Evolutionary conservation across 2,888 invertebrate genomes (phyloP), one percentile per base, ranked within the genome.

Genomic region (Pristionchus arcanus): DNA sequence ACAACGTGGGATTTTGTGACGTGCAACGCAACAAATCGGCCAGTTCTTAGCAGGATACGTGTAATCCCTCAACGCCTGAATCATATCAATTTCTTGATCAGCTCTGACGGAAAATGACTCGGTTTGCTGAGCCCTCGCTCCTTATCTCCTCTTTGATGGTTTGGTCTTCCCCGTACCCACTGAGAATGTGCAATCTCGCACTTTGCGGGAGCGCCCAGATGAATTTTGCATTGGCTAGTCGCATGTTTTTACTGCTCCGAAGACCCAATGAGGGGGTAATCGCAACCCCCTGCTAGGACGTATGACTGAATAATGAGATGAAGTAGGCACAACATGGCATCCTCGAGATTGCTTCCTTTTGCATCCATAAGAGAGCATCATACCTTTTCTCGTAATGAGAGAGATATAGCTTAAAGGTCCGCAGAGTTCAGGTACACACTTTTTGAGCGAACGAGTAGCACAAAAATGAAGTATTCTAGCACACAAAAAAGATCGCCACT

Each of bases 301-400:
- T 37, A 74, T 7, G 74, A 74, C 34, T 74, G 74, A 34, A 74
- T 74, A 74, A 74, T 34, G 37, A 2, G 74, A 74, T 74, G 74
- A 34, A n/a, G 63, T 11, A 25, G 68, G 15, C 68, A 71, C 74
- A 74, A 37, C 74, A 34, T 74, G 74, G 34, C 71, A 71, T 34
- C 5, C 37, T 25, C 1, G 74, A 21, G 74, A 74, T 37, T n/a
- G 25, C 63, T 63, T 63, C 63, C 63, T 63, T 25, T 63, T n/a
- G 63, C 63, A 63, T 63, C 25, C 7, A 3, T 63, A n/a, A 63
- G 63, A 63, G 25, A 63, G 21, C 63, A 11, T n/a, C 63, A 25
- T 15, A 59, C 59, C 59, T 59, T 25, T 59, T 59, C 59, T 59
- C 59, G 59, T 16, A 21, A 15, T 19, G 4, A 63, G 63, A 25